Percentiles rank a stretch among this genome's conserved stretches.
phyloP scores from a whole-genome alignment of 2,888 invertebrate genomes.

The Boloria euphrosyne region DNA sequence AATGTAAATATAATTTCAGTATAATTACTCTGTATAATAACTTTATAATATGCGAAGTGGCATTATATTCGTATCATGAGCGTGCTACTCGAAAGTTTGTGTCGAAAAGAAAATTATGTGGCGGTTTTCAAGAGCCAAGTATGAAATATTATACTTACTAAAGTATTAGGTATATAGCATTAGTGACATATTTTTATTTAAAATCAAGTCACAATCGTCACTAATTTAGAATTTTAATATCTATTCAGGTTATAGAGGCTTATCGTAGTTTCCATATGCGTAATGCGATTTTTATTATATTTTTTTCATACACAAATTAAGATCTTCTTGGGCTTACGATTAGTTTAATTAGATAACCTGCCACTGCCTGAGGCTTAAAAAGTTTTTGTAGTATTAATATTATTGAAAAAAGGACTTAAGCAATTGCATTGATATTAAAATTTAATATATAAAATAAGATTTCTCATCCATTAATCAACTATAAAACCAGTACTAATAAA shows the following conservation, averaged over 20 bases:
- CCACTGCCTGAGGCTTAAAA: not conserved
- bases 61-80: conserved; percentile 46
- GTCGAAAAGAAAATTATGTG: conserved; percentile 5
- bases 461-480: conserved; percentile 16
- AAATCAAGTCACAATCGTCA: no score
- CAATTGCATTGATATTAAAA: not conserved
- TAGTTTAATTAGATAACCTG: no score
- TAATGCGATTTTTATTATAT: no score
- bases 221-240: no score
- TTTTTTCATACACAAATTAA: no score
- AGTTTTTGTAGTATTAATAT: not conserved
- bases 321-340: no score
- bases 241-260: no score
- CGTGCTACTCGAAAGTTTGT: conserved; percentile 17
- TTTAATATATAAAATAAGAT: conserved; percentile 5
- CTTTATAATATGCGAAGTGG: conserved; percentile 54
- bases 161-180: no score
- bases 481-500: conserved; percentile 24
- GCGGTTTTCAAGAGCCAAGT: not conserved
- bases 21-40: conserved; percentile 61
- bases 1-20: conserved; percentile 64
- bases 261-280: no score
- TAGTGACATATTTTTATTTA: no score
- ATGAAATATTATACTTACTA: not conserved
- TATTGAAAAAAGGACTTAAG: not conserved